A percentile compares a stretch with the other conserved stretches of the same genome.
phyloP scores from a whole-genome alignment of 2,113 vertebrate genomes.

The Chascanopsetta lugubris region DNA sequence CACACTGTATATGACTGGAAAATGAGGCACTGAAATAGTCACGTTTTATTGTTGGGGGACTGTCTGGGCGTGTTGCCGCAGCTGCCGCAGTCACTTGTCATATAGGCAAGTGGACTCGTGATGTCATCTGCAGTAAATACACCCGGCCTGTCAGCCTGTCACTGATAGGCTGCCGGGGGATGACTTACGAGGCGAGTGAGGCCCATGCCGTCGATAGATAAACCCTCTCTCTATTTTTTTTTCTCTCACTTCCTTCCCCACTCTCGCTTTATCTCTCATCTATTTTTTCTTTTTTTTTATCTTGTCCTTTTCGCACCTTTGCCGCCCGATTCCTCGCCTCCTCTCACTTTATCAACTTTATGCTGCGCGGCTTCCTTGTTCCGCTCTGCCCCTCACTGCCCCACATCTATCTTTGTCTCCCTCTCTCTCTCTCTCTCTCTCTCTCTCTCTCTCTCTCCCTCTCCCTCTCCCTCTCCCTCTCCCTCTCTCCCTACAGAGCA shows the following conservation, averaged over 20 bases:
- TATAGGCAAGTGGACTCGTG: conserved; percentile 63
- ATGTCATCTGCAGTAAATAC: conserved; percentile 78
- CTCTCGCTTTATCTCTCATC: background rate
- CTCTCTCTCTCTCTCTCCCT: conserved; percentile 6
- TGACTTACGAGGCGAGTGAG: conserved; percentile 40
- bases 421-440: conserved; percentile 21
- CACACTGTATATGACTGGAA: conserved; percentile 37
- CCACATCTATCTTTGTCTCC: conserved; percentile 47
- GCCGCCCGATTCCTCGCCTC: conserved; percentile 21
- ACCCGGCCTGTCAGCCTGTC: conserved; percentile 50
- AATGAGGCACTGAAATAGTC: conserved; percentile 66
- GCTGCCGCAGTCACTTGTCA: conserved; percentile 75
- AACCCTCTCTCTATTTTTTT: too few species aligned
- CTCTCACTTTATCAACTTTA: conserved; percentile 36
- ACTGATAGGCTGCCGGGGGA: conserved; percentile 40
- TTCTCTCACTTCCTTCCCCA: conserved; percentile 14
- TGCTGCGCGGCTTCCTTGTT: background rate
- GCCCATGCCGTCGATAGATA: conserved; percentile 11
- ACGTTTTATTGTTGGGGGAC: conserved; percentile 56
- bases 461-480: conserved; percentile 45
- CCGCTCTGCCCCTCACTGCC: conserved; percentile 9
- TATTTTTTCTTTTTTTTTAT: conserved; percentile 25
- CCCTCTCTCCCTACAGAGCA: conserved; percentile 82
- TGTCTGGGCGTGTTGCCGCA: conserved; percentile 50
- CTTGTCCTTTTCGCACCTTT: conserved; percentile 32